Conservation (phyloP, 1,140 invertebrate genomes). For the Rhopalosiphum maidis region DNA sequence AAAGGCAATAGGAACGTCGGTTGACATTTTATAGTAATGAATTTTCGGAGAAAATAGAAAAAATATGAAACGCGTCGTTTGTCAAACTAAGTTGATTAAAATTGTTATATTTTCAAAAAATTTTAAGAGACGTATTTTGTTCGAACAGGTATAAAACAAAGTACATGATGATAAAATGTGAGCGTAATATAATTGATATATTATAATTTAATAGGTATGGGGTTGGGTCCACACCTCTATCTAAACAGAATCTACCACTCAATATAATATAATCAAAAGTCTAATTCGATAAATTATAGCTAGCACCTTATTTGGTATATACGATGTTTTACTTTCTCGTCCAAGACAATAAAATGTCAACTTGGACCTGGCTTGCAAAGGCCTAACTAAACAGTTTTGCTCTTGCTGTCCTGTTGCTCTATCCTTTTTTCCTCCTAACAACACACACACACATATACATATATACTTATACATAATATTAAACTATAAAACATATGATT, state of each 20-base stretch:
- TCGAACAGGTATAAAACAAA: neutral
- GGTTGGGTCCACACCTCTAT: neutral
- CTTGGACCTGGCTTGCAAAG: neutral
- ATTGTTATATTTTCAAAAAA: neutral
- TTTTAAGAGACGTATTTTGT: neutral
- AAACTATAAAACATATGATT: constrained; percentile 2
- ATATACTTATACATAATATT: neutral
- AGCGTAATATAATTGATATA: neutral
- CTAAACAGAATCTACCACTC: neutral
- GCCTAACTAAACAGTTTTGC: neutral
- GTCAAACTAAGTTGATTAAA: neutral
- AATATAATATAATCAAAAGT: neutral
- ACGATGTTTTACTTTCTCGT: neutral
- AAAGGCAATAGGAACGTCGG: neutral
- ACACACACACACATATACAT: neutral
- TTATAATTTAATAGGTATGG: neutral
- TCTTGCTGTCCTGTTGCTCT: neutral
- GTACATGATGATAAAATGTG: neutral
- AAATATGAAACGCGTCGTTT: neutral
- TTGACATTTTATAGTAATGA: neutral
- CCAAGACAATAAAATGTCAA: neutral
- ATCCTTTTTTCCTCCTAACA: neutral
- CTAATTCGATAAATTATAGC: neutral
- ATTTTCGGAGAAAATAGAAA: neutral
- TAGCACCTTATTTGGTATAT: constrained; percentile 11